These are phyloP conservation scores for Drosophila helvetica DNA, from an alignment of 2,888 invertebrate species.

Conservation along the genomic window DNA sequence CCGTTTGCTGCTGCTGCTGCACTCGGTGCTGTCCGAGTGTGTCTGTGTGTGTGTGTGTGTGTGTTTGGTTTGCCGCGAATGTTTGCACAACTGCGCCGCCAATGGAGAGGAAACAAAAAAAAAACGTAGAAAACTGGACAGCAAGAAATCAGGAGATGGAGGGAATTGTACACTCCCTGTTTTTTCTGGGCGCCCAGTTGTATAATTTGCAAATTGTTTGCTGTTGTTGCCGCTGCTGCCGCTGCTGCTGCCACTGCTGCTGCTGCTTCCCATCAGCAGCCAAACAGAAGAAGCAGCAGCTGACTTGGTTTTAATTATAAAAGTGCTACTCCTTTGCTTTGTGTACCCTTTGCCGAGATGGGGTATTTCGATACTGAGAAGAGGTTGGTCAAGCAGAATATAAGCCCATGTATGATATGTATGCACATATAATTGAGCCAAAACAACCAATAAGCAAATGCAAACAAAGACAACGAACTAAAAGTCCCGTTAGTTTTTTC, in stretches of 20 bases:
- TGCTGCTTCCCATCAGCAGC: not conserved
- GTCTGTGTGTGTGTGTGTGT: not conserved
- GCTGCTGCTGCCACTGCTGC: not conserved
- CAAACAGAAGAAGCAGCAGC: conserved; percentile 27
- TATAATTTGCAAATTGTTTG: conserved; percentile 76
- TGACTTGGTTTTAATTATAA: conserved; percentile 48
- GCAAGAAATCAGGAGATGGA: not conserved
- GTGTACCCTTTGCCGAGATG: not conserved
- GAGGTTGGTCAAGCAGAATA: not conserved
- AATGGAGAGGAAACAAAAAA: conserved; percentile 21
- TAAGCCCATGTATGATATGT: too few species aligned
- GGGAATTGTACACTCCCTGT: conserved; percentile 13
- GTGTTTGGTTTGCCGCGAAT: conserved; percentile 45
- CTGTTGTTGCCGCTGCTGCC: conserved; percentile 55
- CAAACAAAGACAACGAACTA: not conserved
- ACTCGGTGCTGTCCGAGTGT: conserved; percentile 7
- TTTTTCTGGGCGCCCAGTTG: conserved; percentile 74
- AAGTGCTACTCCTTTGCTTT: conserved; percentile 39
- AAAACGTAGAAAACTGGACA: conserved; percentile 17
- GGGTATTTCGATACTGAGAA: not conserved
- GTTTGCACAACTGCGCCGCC: conserved; percentile 69
- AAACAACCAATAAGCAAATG: not conserved
- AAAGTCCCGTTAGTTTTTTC: not conserved
- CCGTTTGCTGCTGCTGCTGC: conserved; percentile 32
- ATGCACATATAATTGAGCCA: too few species aligned